Evolutionary conservation across 2,888 invertebrate genomes (phyloP).

Genomic region (Willowsia nigromaculata): DNA sequence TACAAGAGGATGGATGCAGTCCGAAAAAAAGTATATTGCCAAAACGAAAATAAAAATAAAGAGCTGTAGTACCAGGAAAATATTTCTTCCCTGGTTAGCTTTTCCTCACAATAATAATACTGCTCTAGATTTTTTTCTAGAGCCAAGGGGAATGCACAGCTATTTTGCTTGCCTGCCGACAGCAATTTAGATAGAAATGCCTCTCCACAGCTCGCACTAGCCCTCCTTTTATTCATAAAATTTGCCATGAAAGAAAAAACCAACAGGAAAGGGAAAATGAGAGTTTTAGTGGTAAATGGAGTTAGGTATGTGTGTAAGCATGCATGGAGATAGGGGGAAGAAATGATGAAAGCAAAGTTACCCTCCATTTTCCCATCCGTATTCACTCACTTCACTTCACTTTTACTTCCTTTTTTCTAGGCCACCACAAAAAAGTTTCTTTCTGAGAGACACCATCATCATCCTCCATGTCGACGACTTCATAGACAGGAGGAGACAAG

Average conservation of each 20-base stretch:
- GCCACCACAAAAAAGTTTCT: slow-evolving; percentile 30
- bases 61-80: background rate
- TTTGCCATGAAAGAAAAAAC: slow-evolving; percentile 16
- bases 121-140: background rate
- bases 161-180: slow-evolving; percentile 48
- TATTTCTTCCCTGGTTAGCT: background rate
- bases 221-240: slow-evolving; percentile 43
- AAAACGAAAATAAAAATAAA: slow-evolving; percentile 34
- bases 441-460: background rate
- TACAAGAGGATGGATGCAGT: background rate
- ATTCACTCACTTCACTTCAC: slow-evolving; percentile 34
- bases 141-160: slow-evolving; percentile 31
- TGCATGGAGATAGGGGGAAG: background rate
- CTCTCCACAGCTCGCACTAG: background rate
- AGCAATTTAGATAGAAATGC: slow-evolving; percentile 47
- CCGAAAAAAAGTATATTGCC: background rate
- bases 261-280: slow-evolving; percentile 37
- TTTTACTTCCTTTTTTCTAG: slow-evolving; percentile 47
- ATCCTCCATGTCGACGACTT: background rate
- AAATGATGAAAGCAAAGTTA: slow-evolving; percentile 59
- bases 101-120: background rate
- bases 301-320: background rate
- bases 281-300: background rate
- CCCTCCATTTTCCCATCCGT: slow-evolving; percentile 39
- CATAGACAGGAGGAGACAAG: background rate